Base-by-base conservation (phyloP, 1,140 invertebrate species). In the Microplitis demolitor region DNA sequence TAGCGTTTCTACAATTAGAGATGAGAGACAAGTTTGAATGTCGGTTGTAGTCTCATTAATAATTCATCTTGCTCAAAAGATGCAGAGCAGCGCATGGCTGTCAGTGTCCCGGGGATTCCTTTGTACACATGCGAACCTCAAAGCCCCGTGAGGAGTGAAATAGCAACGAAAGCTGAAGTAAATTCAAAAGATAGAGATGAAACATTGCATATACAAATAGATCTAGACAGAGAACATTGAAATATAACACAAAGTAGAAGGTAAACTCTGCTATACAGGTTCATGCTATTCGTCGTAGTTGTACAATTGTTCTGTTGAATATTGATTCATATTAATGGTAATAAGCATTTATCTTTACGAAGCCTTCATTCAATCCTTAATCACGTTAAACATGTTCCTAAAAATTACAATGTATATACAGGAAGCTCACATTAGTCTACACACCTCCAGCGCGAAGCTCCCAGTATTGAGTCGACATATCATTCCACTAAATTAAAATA, bases 121-220 rank as follows among this genome's bases (percentile, higher is more conserved):
- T 60, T 60, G 56, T 60, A 60, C 16, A 60, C 56, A 60, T 24
- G 24, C 31, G 14, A 54, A 60, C 24, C 56, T 60, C 56, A 33
- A 9, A 60, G 14, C 14, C 13, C 14, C 51, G 14, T 54, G 51
- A 16, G 13, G 14, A 54, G 14, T 54, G 51, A 54, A 13, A 54
- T 4, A 16, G 14, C 13, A 13, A 54, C 13, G 51, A 4, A 16
- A 14, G 13, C 51, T 54, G 13, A 54, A 14, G 11, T 4, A 39
- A 5, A 4, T 39, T 39, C 9, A 67, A 54, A 67, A 35, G 53
- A 51, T 13, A 67, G 16, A 16, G 53, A 67, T 66, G 39, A 64
- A 71, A 60, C 5, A 68, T 54, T 5, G 53, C 53, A 53, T 9
- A 60, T 50, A 68, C 51, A 62, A 70, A 70, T 71, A 74, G 5